Evolutionary conservation across 1,140 invertebrate species (phyloP).

Genomic region (Lucilia sericata): DNA sequence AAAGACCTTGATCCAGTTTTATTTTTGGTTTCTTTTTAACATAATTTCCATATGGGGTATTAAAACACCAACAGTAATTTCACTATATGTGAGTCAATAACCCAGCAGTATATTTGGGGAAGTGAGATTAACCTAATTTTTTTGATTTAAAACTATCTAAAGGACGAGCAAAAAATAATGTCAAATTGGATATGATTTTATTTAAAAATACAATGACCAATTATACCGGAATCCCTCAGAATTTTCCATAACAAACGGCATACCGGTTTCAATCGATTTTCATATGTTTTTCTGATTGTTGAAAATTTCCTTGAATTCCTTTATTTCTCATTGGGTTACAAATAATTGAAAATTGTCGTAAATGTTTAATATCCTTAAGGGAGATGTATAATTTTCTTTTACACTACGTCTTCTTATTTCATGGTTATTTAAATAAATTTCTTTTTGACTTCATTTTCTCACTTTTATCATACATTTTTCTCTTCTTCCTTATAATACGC

Average conservation of each 20-base stretch:
- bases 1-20: constrained; percentile 42
- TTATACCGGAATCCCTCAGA: too few species aligned
- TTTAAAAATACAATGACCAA: too few species aligned
- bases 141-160: too few species aligned
- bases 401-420: background rate
- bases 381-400: background rate
- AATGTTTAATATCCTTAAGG: constrained; percentile 39
- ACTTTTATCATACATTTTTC: background rate
- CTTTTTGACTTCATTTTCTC: background rate
- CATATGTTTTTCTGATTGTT: too few species aligned
- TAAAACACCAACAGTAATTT: background rate
- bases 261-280: too few species aligned
- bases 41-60: constrained; percentile 15
- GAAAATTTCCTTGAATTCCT: background rate
- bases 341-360: constrained; percentile 43
- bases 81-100: background rate
- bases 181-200: too few species aligned
- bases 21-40: background rate
- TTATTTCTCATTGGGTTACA: background rate
- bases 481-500: too few species aligned
- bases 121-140: too few species aligned
- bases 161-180: too few species aligned
- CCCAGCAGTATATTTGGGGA: background rate
- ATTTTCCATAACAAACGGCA: too few species aligned
- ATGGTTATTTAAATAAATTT: background rate